phyloP scores from a whole-genome alignment of 2,797 vertebrate genomes.

The Dendrocincla fuliginosa region DNA sequence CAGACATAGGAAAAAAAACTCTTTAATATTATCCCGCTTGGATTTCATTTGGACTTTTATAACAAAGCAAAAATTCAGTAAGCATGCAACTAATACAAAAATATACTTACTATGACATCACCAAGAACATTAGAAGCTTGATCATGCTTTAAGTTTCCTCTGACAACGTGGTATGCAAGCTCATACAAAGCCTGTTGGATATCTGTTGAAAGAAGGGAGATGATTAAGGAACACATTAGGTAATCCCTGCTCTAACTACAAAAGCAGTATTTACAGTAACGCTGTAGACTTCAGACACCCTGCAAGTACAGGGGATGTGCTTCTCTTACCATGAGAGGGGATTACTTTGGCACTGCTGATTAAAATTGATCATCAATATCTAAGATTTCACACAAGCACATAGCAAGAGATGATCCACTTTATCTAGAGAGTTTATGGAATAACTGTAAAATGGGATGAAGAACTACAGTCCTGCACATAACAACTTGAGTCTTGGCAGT shows the following conservation, averaged over 20 bases:
- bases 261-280: not conserved
- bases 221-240: not conserved
- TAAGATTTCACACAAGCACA: not conserved
- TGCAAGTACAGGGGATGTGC: not conserved
- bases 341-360: not conserved
- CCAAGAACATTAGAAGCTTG: slow-evolving; percentile 88
- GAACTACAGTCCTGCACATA: not conserved
- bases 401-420: not conserved
- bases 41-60: not conserved
- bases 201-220: slow-evolving; percentile 78
- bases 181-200: slow-evolving; percentile 93
- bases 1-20: not conserved
- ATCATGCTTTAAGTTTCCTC: slow-evolving; percentile 93
- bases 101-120: slow-evolving; percentile 90
- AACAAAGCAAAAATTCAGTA: not conserved
- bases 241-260: not conserved
- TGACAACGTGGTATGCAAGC: slow-evolving; percentile 92
- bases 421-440: not conserved
- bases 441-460: not conserved
- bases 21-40: not conserved
- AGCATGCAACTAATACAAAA: not conserved
- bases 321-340: not conserved
- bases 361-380: not conserved
- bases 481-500: not conserved
- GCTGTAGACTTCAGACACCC: not conserved